Evolutionary conservation across 2,113 vertebrate genomes (phyloP), one percentile per base, ranked within the genome.

Genomic region (Poecile atricapillus): DNA sequence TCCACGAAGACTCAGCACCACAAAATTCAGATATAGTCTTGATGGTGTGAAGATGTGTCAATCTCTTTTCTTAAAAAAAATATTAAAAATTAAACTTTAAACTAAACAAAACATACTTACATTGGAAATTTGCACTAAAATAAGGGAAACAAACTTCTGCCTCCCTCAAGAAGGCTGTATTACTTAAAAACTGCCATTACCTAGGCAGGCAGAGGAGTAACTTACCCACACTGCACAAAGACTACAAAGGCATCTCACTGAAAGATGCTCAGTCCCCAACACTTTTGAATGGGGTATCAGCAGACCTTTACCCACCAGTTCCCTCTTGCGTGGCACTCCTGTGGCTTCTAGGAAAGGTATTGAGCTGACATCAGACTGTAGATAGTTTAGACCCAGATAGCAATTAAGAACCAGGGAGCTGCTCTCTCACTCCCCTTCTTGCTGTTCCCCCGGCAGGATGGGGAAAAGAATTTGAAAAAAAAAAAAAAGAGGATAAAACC

Each of bases 361-460:
- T n/a, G 43, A 80, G 19, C 33, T 23, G 3, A 50, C 10, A 24
- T 10, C 7, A 22, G 43, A 2, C 41, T 93, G 70, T 28, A 52
- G 55, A n/a, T 18, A 28, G 16, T 53, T 59, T 46, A 60, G n/a
- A 11, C 13, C 7, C 24, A 60, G 30, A 39, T 68, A 46, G 30
- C 28, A 53, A 28, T 20, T n/a, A 82, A 46, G 46, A 52, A 30
- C 28, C 23, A 67, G 27, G 13, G 28, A 52, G 19, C 46, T 75
- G 39, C 24, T 39, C 18, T 33, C 46, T 68, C 46, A 18, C 2
- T 60, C 39, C 19, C 2, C 13, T 30, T 3, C 10, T 9, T 0
- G 1, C 7, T 9, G 11, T 25, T 60, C 2, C 4, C 6, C 9
- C 0, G 0, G 5, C 37, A 11, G 44, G 19, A 52, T 30, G 33